A percentile compares a stretch with the other conserved stretches of the same genome.
phyloP scores from a whole-genome alignment of 2,797 vertebrate species.

The Anguilla anguilla region DNA sequence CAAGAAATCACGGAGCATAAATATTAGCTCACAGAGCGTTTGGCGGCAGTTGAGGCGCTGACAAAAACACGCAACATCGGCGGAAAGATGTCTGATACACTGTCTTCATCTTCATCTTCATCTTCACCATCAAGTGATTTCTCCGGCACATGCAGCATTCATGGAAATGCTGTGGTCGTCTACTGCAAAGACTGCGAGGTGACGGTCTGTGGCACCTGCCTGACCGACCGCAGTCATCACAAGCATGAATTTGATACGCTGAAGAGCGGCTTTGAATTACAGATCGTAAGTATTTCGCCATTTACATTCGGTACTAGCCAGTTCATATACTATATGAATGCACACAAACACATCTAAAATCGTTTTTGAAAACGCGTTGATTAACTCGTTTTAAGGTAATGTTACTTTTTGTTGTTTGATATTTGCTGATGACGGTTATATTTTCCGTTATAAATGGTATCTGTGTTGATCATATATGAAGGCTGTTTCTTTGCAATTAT shows the following conservation, averaged over 20 bases:
- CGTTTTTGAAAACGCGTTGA: too few relatives aligned
- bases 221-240: neutral
- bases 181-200: constrained; percentile 18
- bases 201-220: constrained; percentile 16
- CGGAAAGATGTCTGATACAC: neutral
- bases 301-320: neutral
- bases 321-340: too few relatives aligned
- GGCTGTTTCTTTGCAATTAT: too few relatives aligned
- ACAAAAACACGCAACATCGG: neutral
- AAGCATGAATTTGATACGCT: neutral
- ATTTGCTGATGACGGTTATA: neutral
- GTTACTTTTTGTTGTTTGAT: neutral
- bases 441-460: neutral
- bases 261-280: neutral
- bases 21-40: too few relatives aligned
- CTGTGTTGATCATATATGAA: too few relatives aligned
- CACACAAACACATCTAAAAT: too few relatives aligned
- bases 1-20: neutral
- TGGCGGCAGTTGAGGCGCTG: neutral
- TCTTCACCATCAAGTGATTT: neutral
- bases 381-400: too few relatives aligned
- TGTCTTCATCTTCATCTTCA: too few relatives aligned
- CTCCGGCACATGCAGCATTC: neutral
- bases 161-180: neutral
- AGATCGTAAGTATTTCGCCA: constrained; percentile 19